Percentiles rank a stretch among this genome's conserved stretches.
Evolutionary conservation across 2,113 vertebrate genomes (phyloP).

Genomic region (Anolis sagrei): DNA sequence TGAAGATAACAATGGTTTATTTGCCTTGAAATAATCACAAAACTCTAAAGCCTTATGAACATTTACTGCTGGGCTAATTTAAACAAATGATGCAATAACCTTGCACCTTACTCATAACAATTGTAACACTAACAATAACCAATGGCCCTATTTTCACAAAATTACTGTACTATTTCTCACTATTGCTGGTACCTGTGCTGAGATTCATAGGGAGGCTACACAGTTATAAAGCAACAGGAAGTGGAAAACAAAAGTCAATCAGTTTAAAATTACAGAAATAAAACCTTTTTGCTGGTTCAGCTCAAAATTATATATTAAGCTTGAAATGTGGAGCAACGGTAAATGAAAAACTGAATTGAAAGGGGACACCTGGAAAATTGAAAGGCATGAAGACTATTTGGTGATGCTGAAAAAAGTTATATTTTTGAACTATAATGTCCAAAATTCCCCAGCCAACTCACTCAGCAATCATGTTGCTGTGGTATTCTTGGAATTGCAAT

Average conservation of each 20-base stretch:
- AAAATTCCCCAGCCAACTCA: no score
- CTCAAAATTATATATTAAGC: neutral
- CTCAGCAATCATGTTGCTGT: no score
- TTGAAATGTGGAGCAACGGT: neutral
- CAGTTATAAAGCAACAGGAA: constrained; percentile 7
- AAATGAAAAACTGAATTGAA: neutral
- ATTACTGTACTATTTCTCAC: neutral
- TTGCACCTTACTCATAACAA: constrained; percentile 1
- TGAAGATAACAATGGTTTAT: constrained; percentile 1
- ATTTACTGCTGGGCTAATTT: neutral
- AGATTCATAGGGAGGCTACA: neutral
- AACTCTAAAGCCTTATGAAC: constrained; percentile 22
- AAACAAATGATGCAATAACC: constrained; percentile 20
- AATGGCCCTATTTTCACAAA: constrained; percentile 3
- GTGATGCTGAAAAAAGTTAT: no score
- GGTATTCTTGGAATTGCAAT: no score
- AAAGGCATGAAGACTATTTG: no score
- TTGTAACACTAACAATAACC: constrained; percentile 20
- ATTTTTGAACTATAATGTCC: no score
- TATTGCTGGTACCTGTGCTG: neutral
- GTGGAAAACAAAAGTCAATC: neutral
- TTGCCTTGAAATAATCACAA: constrained; percentile 1
- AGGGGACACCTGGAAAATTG: neutral
- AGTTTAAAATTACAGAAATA: constrained; percentile 1
- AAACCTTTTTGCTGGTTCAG: neutral